A percentile compares a stretch with the other conserved stretches of the same genome.
phyloP scores from a whole-genome alignment of 2,797 vertebrate genomes.

The Sphenodon punctatus region DNA sequence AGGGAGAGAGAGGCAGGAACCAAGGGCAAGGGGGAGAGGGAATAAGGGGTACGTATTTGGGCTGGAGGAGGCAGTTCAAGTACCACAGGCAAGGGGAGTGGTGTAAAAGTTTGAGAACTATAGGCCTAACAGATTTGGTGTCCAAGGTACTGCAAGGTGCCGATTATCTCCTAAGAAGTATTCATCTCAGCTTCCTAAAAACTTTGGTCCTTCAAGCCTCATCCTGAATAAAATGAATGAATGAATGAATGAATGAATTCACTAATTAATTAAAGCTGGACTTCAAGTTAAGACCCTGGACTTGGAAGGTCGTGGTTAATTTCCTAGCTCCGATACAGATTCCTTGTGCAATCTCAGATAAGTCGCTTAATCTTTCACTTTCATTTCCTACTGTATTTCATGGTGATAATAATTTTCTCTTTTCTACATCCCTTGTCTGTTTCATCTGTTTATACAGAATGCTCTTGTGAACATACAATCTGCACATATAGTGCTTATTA shows the following conservation, averaged over 20 bases:
- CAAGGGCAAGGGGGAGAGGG: no score
- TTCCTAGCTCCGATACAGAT: neutral
- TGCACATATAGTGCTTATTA: no score
- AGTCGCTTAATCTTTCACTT: neutral
- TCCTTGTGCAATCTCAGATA: rapidly evolving
- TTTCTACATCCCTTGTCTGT: neutral
- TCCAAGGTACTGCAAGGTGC: slow-evolving; percentile 15
- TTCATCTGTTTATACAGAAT: neutral
- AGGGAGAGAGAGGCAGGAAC: no score
- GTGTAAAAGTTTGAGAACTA: no score
- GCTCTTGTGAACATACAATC: no score
- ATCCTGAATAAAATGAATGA: neutral
- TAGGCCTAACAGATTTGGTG: slow-evolving; percentile 24
- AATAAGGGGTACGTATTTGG: no score
- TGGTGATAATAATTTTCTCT: rapidly evolving
- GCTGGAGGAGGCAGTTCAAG: no score
- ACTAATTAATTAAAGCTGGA: no score
- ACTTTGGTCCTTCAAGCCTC: neutral
- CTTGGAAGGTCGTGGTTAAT: neutral
- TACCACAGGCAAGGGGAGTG: no score
- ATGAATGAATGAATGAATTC: neutral
- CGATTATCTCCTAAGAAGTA: neutral
- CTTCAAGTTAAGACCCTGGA: neutral
- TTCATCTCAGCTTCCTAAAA: neutral
- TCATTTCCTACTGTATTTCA: neutral